Evolutionary conservation across 1,140 invertebrate species (phyloP).

Genomic region (Drosophila pachea): DNA sequence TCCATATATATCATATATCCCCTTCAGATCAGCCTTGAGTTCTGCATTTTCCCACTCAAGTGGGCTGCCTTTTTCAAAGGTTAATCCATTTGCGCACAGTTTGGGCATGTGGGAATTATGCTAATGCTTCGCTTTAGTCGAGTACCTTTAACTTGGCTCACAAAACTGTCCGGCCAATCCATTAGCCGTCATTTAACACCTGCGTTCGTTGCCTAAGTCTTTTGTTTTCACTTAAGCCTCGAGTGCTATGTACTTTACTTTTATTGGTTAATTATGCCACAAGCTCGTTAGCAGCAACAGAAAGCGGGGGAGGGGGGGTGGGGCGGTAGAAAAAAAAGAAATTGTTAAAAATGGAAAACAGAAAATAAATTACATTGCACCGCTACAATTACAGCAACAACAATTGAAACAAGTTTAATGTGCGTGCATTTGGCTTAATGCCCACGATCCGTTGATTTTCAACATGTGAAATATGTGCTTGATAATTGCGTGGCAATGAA

Average conservation of each 20-base stretch:
- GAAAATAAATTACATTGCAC: slow-evolving; percentile 62
- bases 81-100: no score
- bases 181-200: slow-evolving; percentile 50
- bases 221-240: slow-evolving; percentile 64
- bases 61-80: no score
- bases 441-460: slow-evolving; percentile 41
- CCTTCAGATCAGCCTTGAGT: no score
- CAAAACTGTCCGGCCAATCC: slow-evolving; percentile 11
- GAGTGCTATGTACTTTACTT: slow-evolving; percentile 40
- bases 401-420: slow-evolving; percentile 63
- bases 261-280: slow-evolving; percentile 68
- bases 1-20: no score
- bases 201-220: slow-evolving; percentile 69
- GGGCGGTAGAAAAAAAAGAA: slow-evolving; percentile 5
- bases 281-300: slow-evolving; percentile 53
- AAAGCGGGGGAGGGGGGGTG: no score
- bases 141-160: background rate
- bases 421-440: slow-evolving; percentile 63
- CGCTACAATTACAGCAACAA: slow-evolving; percentile 54
- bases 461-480: slow-evolving; percentile 53
- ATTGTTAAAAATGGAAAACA: slow-evolving; percentile 46
- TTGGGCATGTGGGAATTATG: no score
- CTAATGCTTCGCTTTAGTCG: background rate
- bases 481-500: slow-evolving; percentile 68
- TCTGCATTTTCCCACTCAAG: no score